Evolutionary conservation across 2,113 vertebrate species (phyloP).

Genomic region (Vidua chalybeata): DNA sequence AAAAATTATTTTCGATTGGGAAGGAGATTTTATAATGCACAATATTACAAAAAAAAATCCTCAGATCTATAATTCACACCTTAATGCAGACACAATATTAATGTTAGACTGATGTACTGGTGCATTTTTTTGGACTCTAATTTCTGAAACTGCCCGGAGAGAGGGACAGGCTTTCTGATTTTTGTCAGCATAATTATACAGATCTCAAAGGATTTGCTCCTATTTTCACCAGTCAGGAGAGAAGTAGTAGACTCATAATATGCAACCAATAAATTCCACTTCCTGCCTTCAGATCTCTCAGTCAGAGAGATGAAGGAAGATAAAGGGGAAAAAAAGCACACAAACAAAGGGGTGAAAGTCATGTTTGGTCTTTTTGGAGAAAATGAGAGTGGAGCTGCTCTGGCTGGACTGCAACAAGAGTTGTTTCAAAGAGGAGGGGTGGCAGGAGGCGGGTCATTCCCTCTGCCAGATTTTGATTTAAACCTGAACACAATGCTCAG

Average conservation of each 20-base stretch:
- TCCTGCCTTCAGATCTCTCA: slow-evolving; percentile 16
- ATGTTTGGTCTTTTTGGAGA: not conserved
- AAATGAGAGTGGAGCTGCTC: not conserved
- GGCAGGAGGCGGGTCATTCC: not conserved
- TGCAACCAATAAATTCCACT: not conserved
- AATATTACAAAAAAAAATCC: not conserved
- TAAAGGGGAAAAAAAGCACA: not conserved
- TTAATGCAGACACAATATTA: not conserved
- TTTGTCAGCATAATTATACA: not conserved
- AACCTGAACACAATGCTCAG: slow-evolving; percentile 6
- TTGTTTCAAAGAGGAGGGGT: not conserved
- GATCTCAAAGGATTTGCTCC: slow-evolving; percentile 2
- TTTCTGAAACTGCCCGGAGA: not conserved
- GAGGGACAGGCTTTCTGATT: not conserved
- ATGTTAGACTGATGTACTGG: not conserved
- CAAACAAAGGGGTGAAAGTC: slow-evolving; percentile 9
- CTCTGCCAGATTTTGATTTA: slow-evolving; percentile 33
- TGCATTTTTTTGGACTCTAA: not conserved
- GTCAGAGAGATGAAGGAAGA: not conserved
- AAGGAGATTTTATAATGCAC: not conserved
- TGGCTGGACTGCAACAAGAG: not conserved
- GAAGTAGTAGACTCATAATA: not conserved
- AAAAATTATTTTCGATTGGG: not conserved
- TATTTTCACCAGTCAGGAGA: not conserved
- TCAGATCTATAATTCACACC: not conserved